Evolutionary conservation across 2,113 vertebrate genomes (phyloP).

Genomic region (Dasyprocta punctata): DNA sequence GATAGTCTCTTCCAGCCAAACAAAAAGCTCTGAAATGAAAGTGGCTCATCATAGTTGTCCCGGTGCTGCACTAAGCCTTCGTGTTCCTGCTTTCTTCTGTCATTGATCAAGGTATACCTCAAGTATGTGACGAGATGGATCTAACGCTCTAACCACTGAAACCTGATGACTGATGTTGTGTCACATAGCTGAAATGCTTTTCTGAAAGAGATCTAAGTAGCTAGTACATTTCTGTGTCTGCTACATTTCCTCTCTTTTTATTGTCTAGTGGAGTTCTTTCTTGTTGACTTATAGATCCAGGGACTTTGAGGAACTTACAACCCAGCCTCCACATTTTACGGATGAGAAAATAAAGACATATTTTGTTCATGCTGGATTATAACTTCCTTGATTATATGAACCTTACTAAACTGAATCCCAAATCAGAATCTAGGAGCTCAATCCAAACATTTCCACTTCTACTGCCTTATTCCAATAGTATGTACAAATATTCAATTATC

Average conservation of each 20-base stretch:
- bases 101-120: not conserved
- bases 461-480: not conserved
- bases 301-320: accelerated
- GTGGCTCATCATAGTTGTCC: not conserved
- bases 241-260: not conserved
- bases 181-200: not conserved
- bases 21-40: not conserved
- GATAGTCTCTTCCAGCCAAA: not conserved
- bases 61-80: too few species aligned
- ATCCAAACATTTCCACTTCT: not conserved
- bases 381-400: not conserved
- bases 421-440: not conserved
- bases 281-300: not conserved
- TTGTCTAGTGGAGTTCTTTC: not conserved
- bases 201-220: not conserved
- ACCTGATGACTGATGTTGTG: not conserved
- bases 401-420: not conserved
- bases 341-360: not conserved
- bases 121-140: not conserved
- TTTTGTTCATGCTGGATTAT: not conserved
- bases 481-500: not conserved
- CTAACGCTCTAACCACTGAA: not conserved
- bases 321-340: accelerated
- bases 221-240: not conserved
- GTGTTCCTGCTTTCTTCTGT: not conserved